Evolutionary conservation across 2,113 vertebrate species (phyloP).

Genomic region (Isurus oxyrinchus): DNA sequence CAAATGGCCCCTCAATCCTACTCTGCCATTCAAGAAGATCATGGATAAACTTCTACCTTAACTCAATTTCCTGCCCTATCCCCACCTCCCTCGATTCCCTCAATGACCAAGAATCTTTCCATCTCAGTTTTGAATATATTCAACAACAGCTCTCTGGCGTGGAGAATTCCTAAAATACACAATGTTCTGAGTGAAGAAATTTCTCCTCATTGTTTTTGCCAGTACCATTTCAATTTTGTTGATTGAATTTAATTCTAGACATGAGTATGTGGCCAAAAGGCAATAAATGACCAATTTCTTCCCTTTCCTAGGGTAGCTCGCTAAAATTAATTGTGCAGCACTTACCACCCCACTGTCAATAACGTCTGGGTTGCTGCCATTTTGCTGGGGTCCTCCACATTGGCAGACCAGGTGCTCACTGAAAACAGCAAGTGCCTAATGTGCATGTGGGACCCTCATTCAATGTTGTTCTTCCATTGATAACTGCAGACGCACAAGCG

Average conservation of each 20-base stretch:
- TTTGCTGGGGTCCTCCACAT: not conserved
- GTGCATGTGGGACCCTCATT: not conserved
- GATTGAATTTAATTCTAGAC: not conserved
- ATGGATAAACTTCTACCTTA: not conserved
- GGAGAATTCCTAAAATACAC: not conserved
- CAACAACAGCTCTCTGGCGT: not conserved
- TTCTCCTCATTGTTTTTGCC: not conserved
- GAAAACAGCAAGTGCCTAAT: not conserved
- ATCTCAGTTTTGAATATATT: not conserved
- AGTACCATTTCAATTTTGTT: not conserved
- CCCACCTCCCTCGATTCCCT: not conserved
- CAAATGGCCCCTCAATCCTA: not conserved
- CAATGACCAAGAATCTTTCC: not conserved
- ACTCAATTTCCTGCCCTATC: not conserved
- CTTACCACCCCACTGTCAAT: not conserved
- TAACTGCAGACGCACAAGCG: not conserved
- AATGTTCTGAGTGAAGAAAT: not conserved
- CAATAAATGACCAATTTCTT: not conserved
- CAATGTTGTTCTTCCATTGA: not conserved
- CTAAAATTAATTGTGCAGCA: not conserved
- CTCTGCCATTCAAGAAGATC: not conserved
- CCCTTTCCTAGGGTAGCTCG: not conserved
- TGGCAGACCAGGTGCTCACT: not conserved
- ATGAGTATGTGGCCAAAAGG: not conserved
- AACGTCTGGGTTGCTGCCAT: not conserved